Conservation (phyloP, 2,888 invertebrate species). For the Carterocephalus palaemon region DNA sequence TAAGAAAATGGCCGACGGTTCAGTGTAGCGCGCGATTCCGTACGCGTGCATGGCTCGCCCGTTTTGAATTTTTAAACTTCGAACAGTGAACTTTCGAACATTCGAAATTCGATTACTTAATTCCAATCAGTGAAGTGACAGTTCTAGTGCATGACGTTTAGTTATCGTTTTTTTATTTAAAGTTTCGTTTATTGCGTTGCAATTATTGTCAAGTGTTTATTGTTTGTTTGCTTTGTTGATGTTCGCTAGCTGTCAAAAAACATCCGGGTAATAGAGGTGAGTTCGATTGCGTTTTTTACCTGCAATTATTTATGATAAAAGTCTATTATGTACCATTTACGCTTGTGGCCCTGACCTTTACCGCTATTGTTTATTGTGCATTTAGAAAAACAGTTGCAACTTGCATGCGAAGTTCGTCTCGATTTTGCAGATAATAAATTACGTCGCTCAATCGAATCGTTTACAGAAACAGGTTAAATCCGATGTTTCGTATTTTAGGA, state of each 20-base stretch:
- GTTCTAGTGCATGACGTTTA: slow-evolving; percentile 35
- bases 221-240: slow-evolving; percentile 60
- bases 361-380: slow-evolving; percentile 16
- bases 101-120: slow-evolving; percentile 38
- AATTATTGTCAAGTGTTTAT: slow-evolving; percentile 37
- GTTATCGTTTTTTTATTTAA: slow-evolving; percentile 22
- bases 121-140: slow-evolving; percentile 42
- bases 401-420: slow-evolving; percentile 13
- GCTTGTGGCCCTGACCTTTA: slow-evolving; percentile 16
- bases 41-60: slow-evolving; percentile 61
- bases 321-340: slow-evolving; percentile 9
- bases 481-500: slow-evolving; percentile 6
- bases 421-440: slow-evolving; percentile 8
- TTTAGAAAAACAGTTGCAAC: slow-evolving; percentile 14
- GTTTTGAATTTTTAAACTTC: slow-evolving; percentile 39
- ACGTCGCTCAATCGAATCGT: slow-evolving; percentile 1
- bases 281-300: slow-evolving; percentile 27
- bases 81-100: slow-evolving; percentile 32
- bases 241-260: slow-evolving; percentile 66
- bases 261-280: slow-evolving; percentile 61
- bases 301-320: slow-evolving; percentile 7
- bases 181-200: slow-evolving; percentile 12
- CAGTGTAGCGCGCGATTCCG: slow-evolving; percentile 63
- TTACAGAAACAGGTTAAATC: background rate
- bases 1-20: slow-evolving; percentile 63